phyloP scores from a whole-genome alignment of 2,113 vertebrate genomes.

The Glaucidium brasilianum region DNA sequence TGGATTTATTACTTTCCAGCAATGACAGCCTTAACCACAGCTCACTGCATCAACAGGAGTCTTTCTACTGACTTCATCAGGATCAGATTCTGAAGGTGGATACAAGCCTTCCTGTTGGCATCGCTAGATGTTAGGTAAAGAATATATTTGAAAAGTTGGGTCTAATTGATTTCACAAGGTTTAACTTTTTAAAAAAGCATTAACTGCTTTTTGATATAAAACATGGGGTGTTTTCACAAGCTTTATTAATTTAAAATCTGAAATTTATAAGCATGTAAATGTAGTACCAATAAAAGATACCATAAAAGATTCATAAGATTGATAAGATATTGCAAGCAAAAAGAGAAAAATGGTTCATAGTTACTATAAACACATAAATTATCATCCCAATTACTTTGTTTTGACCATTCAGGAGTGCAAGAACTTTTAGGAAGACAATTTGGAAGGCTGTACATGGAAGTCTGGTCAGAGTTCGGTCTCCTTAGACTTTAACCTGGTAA shows the following conservation, averaged over 20 bases:
- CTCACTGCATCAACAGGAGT: neutral
- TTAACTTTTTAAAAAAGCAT: neutral
- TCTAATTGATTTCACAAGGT: neutral
- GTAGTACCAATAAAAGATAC: neutral
- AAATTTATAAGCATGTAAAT: constrained; percentile 25
- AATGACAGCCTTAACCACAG: neutral
- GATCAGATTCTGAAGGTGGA: neutral
- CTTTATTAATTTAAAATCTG: constrained; percentile 37
- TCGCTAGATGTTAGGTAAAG: neutral
- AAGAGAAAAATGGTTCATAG: neutral
- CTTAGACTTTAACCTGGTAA: neutral
- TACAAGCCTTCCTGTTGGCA: neutral
- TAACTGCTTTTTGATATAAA: neutral
- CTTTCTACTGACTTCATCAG: neutral
- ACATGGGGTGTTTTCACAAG: neutral
- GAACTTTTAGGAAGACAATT: neutral
- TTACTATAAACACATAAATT: constrained; percentile 7
- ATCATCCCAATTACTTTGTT: neutral
- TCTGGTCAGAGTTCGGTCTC: neutral
- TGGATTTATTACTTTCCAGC: constrained; percentile 24
- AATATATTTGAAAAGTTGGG: neutral
- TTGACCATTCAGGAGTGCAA: neutral
- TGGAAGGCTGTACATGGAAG: neutral
- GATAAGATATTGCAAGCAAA: constrained; percentile 5
- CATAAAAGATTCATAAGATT: constrained; percentile 10